A percentile compares a stretch with the other conserved stretches of the same genome.
Evolutionary conservation across 1,140 invertebrate species (phyloP).

Genomic region (Diachasma alloeum): DNA sequence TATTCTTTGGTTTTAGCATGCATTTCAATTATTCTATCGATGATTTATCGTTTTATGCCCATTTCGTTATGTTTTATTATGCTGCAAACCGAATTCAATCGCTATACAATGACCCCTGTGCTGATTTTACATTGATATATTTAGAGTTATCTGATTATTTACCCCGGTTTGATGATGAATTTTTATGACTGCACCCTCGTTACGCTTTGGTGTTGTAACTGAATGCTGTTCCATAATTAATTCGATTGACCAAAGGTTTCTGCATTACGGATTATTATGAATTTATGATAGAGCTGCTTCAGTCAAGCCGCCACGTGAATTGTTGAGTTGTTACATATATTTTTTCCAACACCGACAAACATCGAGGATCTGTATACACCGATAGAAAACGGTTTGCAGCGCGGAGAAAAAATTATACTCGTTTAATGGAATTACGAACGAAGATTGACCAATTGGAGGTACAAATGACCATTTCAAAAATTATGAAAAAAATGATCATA

Average conservation of each 20-base stretch:
- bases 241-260: not conserved
- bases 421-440: not conserved
- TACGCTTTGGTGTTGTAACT: conserved; percentile 27
- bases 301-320: not conserved
- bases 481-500: not conserved
- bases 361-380: not conserved
- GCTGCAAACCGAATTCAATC: conserved; percentile 27
- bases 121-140: not conserved
- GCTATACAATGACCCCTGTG: not conserved
- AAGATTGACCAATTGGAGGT: not conserved
- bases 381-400: not conserved
- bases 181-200: conserved; percentile 16
- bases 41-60: not conserved
- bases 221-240: conserved; percentile 21
- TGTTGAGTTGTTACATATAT: not conserved
- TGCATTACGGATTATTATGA: not conserved
- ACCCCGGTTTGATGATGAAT: conserved; percentile 5
- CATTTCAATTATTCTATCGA: not conserved
- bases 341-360: not conserved
- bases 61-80: not conserved
- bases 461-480: not conserved
- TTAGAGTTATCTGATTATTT: not conserved
- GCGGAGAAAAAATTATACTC: not conserved
- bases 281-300: not conserved
- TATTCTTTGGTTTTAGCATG: conserved; percentile 19